A percentile compares a stretch with the other conserved stretches of the same genome.
Evolutionary conservation across 2,113 vertebrate species (phyloP).

Genomic region (Megaptera novaeangliae): DNA sequence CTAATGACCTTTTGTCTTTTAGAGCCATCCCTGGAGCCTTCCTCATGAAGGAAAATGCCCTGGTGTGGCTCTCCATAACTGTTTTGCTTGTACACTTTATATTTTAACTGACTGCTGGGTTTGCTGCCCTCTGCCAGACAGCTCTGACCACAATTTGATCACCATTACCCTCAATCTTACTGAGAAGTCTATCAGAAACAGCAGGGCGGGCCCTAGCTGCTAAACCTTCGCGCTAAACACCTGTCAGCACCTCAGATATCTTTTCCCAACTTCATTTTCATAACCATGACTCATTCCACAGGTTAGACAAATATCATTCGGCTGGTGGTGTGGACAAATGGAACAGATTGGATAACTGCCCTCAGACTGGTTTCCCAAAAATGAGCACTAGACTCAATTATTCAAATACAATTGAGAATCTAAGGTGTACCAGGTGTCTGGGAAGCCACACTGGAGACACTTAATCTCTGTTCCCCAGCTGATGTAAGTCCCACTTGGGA

Average conservation of each 20-base stretch:
- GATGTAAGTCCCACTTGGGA: background rate
- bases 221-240: background rate
- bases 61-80: background rate
- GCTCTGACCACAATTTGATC: background rate
- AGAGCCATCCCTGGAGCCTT: background rate
- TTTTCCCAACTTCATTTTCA: background rate
- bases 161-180: background rate
- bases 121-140: background rate
- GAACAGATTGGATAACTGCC: background rate
- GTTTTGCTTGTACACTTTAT: background rate
- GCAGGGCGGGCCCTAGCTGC: background rate
- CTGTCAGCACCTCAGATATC: background rate
- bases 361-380: background rate
- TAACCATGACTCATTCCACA: background rate
- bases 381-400: background rate
- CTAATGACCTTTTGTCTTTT: background rate
- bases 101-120: background rate
- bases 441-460: background rate
- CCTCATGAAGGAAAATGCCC: background rate
- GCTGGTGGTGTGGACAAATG: background rate
- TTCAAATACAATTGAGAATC: background rate
- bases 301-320: background rate
- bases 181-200: background rate
- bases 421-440: background rate
- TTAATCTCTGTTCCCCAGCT: background rate